A percentile compares a stretch with the other conserved stretches of the same genome.
Evolutionary conservation across 2,797 vertebrate species (phyloP).

Genomic region (Coranthus polyacanthus): DNA sequence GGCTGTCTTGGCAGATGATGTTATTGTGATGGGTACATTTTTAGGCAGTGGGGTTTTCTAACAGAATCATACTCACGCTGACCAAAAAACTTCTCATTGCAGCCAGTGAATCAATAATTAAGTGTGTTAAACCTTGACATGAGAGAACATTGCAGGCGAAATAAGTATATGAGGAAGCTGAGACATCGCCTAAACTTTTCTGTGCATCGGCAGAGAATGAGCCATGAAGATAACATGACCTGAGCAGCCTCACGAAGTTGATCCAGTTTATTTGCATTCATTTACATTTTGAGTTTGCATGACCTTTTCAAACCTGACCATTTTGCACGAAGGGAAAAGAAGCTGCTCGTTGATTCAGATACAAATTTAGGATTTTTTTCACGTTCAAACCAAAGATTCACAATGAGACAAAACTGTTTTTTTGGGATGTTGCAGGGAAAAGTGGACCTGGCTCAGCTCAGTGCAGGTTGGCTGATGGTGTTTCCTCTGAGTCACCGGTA

Average conservation of each 20-base stretch:
- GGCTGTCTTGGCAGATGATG: slow-evolving; percentile 43
- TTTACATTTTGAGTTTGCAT: slow-evolving; percentile 41
- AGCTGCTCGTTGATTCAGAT: neutral
- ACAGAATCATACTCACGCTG: too few species aligned
- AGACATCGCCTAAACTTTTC: slow-evolving; percentile 1
- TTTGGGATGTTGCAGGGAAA: too few species aligned
- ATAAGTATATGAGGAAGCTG: neutral
- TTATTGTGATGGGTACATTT: slow-evolving; percentile 54
- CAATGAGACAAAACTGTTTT: too few species aligned
- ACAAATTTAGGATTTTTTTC: too few species aligned
- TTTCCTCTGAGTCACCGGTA: too few species aligned
- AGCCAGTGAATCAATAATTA: too few species aligned
- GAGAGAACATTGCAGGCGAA: neutral
- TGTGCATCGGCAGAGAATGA: slow-evolving; percentile 21
- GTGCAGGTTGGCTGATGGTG: too few species aligned
- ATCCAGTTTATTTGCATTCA: slow-evolving; percentile 21
- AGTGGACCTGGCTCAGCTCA: too few species aligned
- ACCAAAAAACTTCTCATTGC: too few species aligned
- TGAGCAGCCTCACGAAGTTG: neutral
- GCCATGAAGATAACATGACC: slow-evolving; percentile 17
- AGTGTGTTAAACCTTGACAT: too few species aligned
- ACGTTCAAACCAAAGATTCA: too few species aligned
- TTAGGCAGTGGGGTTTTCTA: slow-evolving; percentile 13
- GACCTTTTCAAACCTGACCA: slow-evolving; percentile 20
- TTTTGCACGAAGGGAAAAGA: neutral